A percentile compares a stretch with the other conserved stretches of the same genome.
Evolutionary conservation across 2,113 vertebrate genomes (phyloP).

Genomic region (Sciurus niger): DNA sequence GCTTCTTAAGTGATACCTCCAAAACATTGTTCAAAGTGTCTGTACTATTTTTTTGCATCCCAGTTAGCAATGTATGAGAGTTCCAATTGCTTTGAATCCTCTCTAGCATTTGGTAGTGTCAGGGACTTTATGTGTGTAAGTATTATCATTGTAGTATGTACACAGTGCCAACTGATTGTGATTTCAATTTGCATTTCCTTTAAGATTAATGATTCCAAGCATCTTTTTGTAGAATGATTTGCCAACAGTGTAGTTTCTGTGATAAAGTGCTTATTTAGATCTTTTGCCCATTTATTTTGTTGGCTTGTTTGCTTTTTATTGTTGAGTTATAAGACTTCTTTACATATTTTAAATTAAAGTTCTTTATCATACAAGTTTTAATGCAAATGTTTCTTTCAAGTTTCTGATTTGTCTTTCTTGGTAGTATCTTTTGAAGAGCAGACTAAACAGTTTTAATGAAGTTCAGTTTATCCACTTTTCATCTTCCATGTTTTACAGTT

Average conservation of each 20-base stretch:
- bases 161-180: neutral
- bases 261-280: neutral
- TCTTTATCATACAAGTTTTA: neutral
- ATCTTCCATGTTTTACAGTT: neutral
- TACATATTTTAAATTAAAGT: neutral
- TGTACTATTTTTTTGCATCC: neutral
- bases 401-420: neutral
- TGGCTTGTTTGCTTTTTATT: neutral
- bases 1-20: neutral
- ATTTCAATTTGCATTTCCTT: neutral
- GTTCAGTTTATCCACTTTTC: neutral
- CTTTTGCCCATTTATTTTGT: neutral
- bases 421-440: neutral
- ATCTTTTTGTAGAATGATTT: neutral
- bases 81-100: neutral
- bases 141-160: neutral
- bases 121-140: neutral
- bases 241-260: neutral
- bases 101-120: neutral
- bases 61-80: neutral
- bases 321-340: neutral
- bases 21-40: neutral
- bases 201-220: neutral
- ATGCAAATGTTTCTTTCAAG: neutral
- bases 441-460: neutral